A percentile compares a stretch with the other conserved stretches of the same genome.
These are phyloP conservation scores for Syngnathus acus DNA, from an alignment of 2,797 vertebrate genomes.

Conservation along the genomic window DNA sequence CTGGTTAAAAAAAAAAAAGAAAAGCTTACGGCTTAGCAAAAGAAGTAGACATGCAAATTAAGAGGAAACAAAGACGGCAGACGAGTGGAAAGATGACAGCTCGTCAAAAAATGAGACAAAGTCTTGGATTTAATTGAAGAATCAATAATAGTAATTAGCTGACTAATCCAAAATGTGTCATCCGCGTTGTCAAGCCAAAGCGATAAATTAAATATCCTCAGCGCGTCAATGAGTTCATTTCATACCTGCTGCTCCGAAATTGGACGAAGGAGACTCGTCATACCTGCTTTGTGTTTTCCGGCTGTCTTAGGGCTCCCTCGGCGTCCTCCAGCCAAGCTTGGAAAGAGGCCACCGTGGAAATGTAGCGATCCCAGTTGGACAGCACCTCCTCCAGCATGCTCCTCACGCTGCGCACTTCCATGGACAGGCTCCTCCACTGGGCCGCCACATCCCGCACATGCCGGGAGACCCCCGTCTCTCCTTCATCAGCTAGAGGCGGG, in stretches of 20 bases:
- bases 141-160: conserved; percentile 64
- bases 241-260: conserved; percentile 27
- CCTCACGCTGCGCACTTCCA: conserved; percentile 87
- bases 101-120: conserved; percentile 44
- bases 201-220: conserved; percentile 47
- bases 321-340: conserved; percentile 92
- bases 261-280: conserved; percentile 24
- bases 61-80: conserved; percentile 35
- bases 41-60: conserved; percentile 26
- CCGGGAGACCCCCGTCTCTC: conserved; percentile 76
- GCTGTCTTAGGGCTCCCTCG: conserved; percentile 79
- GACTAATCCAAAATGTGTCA: conserved; percentile 50
- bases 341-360: conserved; percentile 76
- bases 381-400: conserved; percentile 95
- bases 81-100: conserved; percentile 35
- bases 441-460: conserved; percentile 87
- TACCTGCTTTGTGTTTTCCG: conserved; percentile 85
- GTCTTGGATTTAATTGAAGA: conserved; percentile 39
- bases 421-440: conserved; percentile 88
- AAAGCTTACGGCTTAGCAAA: not conserved
- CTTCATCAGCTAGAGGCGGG: conserved; percentile 74
- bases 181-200: conserved; percentile 57
- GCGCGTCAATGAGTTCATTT: conserved; percentile 52
- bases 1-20: conserved; percentile 13
- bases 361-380: conserved; percentile 86